These are phyloP conservation scores for Sebastes trivittatus DNA, from an alignment of 2,797 vertebrate genomes.

Conservation along the genomic window DNA sequence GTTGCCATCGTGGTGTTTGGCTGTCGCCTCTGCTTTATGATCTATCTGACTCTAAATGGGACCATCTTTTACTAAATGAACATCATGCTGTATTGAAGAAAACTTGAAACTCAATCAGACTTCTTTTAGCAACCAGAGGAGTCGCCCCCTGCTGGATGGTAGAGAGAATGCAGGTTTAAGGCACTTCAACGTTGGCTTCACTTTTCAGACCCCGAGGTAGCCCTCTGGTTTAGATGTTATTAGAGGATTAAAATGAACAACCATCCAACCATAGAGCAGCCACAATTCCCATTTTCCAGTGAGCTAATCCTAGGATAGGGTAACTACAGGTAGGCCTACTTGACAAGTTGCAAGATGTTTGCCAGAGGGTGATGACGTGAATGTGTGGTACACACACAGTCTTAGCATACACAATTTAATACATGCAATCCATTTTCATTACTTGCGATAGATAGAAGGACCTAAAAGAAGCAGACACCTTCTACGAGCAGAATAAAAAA, in stretches of 20 bases:
- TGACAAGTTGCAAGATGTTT: neutral
- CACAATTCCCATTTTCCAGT: neutral
- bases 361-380: neutral
- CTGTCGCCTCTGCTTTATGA: too few species aligned
- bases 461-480: slow-evolving; percentile 6
- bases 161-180: too few species aligned
- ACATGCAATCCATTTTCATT: neutral
- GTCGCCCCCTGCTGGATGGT: too few species aligned
- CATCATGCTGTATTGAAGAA: too few species aligned
- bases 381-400: neutral
- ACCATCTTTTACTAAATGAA: too few species aligned
- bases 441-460: neutral
- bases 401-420: neutral
- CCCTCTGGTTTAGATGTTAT: neutral
- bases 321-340: neutral
- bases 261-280: neutral
- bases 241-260: neutral
- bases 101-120: too few species aligned
- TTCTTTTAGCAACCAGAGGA: too few species aligned
- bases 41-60: too few species aligned
- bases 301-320: neutral
- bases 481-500: neutral
- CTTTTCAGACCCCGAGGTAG: too few species aligned
- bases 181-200: too few species aligned
- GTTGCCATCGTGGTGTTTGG: too few species aligned